Conservation (phyloP, 2,113 vertebrate species). For the Sapayoa aenigma region DNA sequence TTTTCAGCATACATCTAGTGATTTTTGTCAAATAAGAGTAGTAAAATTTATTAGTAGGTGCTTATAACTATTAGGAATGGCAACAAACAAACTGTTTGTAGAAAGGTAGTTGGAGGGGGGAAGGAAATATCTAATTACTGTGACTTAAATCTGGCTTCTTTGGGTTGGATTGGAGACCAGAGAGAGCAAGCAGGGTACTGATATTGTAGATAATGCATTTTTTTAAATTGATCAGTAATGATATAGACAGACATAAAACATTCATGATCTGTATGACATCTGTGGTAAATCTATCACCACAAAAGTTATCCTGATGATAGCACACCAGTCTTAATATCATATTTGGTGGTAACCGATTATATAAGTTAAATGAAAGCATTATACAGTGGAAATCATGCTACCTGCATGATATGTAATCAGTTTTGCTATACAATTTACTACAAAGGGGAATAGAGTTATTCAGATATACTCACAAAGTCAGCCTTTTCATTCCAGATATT, state of each 20-base stretch:
- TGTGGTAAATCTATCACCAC: background rate
- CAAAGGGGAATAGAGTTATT: background rate
- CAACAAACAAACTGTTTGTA: background rate
- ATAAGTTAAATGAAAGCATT: background rate
- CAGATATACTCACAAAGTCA: background rate
- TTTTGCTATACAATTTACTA: background rate
- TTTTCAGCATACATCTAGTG: background rate
- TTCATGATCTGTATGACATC: background rate
- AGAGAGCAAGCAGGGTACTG: background rate
- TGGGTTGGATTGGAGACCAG: background rate
- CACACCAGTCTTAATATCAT: background rate
- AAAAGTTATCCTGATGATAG: background rate
- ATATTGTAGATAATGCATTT: background rate
- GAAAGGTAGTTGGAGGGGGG: background rate
- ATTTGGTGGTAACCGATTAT: background rate
- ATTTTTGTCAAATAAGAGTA: background rate
- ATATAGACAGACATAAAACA: background rate
- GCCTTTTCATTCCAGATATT: background rate
- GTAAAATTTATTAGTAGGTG: background rate
- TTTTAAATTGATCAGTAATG: background rate
- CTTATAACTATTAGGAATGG: background rate
- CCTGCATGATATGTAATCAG: rapidly evolving
- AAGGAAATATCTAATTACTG: background rate
- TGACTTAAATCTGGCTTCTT: background rate
- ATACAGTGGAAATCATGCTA: background rate